Conservation (phyloP, 1,140 invertebrate genomes). For the Lutraria rhynchaena region DNA sequence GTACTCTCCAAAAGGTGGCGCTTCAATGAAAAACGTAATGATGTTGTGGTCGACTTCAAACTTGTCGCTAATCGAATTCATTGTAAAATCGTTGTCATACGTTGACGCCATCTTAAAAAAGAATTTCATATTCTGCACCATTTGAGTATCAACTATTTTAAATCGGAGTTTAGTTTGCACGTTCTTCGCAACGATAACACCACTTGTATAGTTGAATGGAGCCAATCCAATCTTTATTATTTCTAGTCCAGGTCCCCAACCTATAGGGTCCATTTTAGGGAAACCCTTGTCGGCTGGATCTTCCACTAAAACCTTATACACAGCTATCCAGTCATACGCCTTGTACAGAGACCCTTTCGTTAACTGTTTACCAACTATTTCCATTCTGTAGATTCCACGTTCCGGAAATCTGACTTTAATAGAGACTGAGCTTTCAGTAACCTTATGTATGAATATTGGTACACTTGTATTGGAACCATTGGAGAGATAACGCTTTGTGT, state of each 20-base stretch:
- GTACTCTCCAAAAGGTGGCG: conserved; percentile 70
- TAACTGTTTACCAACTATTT: conserved; percentile 62
- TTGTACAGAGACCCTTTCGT: conserved; percentile 44
- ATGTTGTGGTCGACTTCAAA: conserved; percentile 62
- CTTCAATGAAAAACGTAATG: conserved; percentile 66
- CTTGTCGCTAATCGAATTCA: conserved; percentile 60
- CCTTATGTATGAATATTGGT: conserved; percentile 66
- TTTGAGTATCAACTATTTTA: conserved; percentile 54
- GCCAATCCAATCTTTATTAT: conserved; percentile 54
- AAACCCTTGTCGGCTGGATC: conserved; percentile 56
- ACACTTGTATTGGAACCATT: conserved; percentile 61
- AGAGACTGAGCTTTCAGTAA: conserved; percentile 59
- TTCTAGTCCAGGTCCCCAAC: conserved; percentile 66
- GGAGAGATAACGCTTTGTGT: conserved; percentile 52
- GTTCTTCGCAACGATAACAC: conserved; percentile 56
- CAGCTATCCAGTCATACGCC: conserved; percentile 68
- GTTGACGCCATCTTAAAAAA: conserved; percentile 56
- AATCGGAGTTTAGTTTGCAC: conserved; percentile 65
- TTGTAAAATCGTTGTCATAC: conserved; percentile 54
- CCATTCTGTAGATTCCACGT: conserved; percentile 63
- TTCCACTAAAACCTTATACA: conserved; percentile 66
- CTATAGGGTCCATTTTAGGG: conserved; percentile 63
- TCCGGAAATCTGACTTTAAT: conserved; percentile 65
- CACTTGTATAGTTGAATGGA: conserved; percentile 63
- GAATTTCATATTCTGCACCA: conserved; percentile 57